These are phyloP conservation scores for Cynopterus brachyotis DNA, from an alignment of 2,113 vertebrate species.

Conservation along the genomic window DNA sequence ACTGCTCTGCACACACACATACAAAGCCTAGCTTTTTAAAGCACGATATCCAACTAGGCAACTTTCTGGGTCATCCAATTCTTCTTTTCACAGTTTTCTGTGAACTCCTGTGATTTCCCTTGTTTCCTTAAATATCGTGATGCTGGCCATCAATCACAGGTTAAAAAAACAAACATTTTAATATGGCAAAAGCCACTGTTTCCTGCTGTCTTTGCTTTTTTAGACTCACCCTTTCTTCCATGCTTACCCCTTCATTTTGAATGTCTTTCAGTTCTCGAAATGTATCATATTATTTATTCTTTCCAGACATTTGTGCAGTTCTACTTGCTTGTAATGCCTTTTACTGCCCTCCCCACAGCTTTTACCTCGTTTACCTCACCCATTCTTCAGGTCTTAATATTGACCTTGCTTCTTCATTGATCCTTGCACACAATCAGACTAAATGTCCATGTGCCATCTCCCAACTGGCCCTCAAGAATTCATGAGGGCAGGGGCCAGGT, in stretches of 20 bases:
- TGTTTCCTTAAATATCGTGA: background rate
- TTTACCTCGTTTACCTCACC: background rate
- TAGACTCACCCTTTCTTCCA: background rate
- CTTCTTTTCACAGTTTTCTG: background rate
- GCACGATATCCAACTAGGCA: background rate
- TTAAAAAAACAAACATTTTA: background rate
- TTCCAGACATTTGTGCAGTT: background rate
- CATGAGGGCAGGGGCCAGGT: background rate
- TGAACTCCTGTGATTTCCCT: background rate
- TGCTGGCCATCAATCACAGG: background rate
- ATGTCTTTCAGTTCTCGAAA: background rate
- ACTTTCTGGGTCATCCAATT: background rate
- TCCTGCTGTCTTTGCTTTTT: background rate
- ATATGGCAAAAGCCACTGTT: background rate
- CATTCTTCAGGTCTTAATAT: background rate
- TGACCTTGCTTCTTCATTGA: background rate
- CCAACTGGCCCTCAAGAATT: background rate
- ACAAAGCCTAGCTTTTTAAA: background rate
- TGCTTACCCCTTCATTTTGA: background rate
- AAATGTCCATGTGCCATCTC: background rate
- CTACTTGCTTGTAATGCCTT: background rate
- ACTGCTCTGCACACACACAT: background rate
- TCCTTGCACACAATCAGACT: background rate
- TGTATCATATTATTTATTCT: background rate
- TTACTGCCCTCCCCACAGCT: background rate